Evolutionary conservation across 2,113 vertebrate genomes (phyloP), one percentile per base, ranked within the genome.

Genomic region (Tragelaphus scriptus): DNA sequence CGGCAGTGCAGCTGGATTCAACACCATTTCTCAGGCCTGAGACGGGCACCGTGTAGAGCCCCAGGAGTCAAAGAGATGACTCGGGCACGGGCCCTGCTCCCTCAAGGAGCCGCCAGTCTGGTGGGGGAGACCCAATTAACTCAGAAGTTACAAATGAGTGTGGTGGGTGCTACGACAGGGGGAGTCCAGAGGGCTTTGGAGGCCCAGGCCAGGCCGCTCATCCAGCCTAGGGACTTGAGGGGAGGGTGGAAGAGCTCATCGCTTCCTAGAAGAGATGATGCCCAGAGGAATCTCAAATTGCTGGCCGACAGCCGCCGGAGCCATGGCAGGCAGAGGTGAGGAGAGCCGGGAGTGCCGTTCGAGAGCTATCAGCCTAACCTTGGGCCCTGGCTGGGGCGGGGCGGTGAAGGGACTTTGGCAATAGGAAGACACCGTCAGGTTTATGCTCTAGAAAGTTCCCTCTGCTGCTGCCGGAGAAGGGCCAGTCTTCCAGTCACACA

Each of bases 61-160:
- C 0, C 6, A 40, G 28, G 14, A 2, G 7, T 4, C 25, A 36
- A 79, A 82, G 23, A 65, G 51, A 4, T 11, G 51, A 75, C 87
- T 82, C 0, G 1, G 30, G 1, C 10, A 0, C 2, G 7, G 81
- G 30, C 68, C 21, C 58, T 55, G 58, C 44, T 59, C 25, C 32
- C 32, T 75, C 26, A 2, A 44, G 63, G 56, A 56, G 17, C 71
- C 47, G 3, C 59, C 4, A 5, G 56, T 30, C 21, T 28, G 4
- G n/a, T 9, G n/a, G 1, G 14, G 25, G 25, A 23, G 32, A 11
- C 30, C 26, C 6, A 28, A 23, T 44, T 28, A 21, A 59, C 49
- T 21, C 11, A 58, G 68, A 49, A 63, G 47, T 56, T 55, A 26
- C n/a, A 59, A 59, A 6, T 26, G 2, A 56, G 6, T 36, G 2